Percentiles rank a stretch among this genome's conserved stretches.
These are phyloP conservation scores for Pomatorhinus ruficollis DNA, from an alignment of 2,113 vertebrate genomes.

Conservation along the genomic window DNA sequence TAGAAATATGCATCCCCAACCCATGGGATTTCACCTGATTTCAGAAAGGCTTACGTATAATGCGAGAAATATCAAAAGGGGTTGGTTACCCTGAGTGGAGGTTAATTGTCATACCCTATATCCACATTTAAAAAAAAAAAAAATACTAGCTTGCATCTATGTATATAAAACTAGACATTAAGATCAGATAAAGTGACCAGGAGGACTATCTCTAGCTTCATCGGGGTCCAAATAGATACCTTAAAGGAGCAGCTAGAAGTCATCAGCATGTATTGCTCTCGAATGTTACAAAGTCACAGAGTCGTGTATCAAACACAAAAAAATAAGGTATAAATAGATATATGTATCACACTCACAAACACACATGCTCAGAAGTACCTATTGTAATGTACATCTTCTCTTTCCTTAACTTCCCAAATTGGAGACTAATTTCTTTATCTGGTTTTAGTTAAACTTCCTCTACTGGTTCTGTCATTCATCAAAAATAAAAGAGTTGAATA, in stretches of 20 bases:
- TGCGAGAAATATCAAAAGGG: not conserved
- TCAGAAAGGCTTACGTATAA: not conserved
- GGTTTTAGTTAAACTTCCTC: conserved; percentile 74
- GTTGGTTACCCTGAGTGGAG: not conserved
- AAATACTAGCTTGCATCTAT: not conserved
- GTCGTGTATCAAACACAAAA: not conserved
- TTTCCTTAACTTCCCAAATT: conserved; percentile 33
- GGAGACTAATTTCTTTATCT: conserved; percentile 62
- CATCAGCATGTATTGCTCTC: not conserved
- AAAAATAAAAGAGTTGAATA: conserved; percentile 64
- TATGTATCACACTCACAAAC: not conserved
- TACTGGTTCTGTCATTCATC: conserved; percentile 61
- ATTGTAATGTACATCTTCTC: not conserved
- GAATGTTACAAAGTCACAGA: not conserved
- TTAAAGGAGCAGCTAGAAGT: not conserved
- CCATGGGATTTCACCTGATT: not conserved
- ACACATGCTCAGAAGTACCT: not conserved
- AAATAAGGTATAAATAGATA: not conserved
- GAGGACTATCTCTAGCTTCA: not conserved
- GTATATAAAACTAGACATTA: not conserved
- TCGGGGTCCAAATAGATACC: not conserved
- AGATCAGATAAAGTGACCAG: not conserved
- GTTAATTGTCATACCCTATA: not conserved
- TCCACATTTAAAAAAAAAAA: not conserved
- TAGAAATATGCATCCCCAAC: not conserved